Evolutionary conservation across 2,113 vertebrate species (phyloP), one percentile per base, ranked within the genome.

Genomic region (Paramisgurnus dabryanus): DNA sequence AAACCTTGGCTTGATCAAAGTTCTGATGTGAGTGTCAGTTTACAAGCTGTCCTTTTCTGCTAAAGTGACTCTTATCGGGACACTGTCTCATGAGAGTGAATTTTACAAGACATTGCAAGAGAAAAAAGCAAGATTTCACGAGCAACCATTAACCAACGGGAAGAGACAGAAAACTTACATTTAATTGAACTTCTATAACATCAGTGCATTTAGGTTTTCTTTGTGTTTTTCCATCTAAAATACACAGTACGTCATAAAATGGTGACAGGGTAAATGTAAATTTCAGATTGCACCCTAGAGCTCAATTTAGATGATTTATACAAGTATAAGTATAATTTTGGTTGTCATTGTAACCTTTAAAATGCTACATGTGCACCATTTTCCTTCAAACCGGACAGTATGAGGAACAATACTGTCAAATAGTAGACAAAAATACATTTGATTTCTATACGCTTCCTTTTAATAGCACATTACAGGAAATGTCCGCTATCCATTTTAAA

Each of bases 221-320:
- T 22, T 40, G 39, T 81, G 71, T 67, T 55, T 79, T 47, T 60
- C n/a, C 22, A 34, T 76, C 41, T 71, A 41, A 80, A 80, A 72
- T 76, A 60, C 65, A 39, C 39, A 41, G 27, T 34, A 34, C 27
- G 27, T n/a, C 57, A 45, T 82, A 65, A 78, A 76, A 83, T 5
- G 7, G 39, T 58, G 17, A 58, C 3, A 45, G 64, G 68, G 65
- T 40, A 58, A 76, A 78, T 86, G 69, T 82, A 82, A 86, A 89
- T 89, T 79, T 75, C 67, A 82, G 78, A 15, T 67, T 75, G 88
- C 84, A 84, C 79, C 70, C 83, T 85, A 79, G 53, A 74, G 80
- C 61, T 87, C 79, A 81, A 76, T 70, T 34, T 45, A 78, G 27
- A 87, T 90, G 90, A 91, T 91, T 91, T 86, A 91, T 86, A 91